These are phyloP conservation scores for Polyommatus icarus DNA, from an alignment of 2,888 invertebrate species.

Conservation along the genomic window DNA sequence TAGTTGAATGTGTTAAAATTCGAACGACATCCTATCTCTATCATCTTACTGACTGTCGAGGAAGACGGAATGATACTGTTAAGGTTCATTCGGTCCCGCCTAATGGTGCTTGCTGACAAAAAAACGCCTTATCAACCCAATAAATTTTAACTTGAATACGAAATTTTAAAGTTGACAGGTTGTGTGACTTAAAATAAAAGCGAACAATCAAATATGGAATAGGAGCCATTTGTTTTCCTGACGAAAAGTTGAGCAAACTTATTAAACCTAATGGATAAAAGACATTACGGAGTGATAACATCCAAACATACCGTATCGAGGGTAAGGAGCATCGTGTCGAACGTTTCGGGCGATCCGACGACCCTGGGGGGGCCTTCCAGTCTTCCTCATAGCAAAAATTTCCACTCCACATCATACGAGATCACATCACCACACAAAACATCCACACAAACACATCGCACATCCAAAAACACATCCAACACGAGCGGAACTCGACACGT, in stretches of 20 bases:
- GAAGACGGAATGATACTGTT: slow-evolving; percentile 3
- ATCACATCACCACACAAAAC: slow-evolving; percentile 17
- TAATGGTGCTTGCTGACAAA: neutral
- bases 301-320: slow-evolving; percentile 16
- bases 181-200: neutral
- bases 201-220: neutral
- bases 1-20: slow-evolving; percentile 20
- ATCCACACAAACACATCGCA: neutral
- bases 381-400: slow-evolving; percentile 21
- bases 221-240: neutral
- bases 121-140: neutral
- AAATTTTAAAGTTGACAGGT: neutral
- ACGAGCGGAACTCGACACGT: slow-evolving; percentile 10
- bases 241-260: neutral
- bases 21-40: slow-evolving; percentile 15
- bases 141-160: neutral
- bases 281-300: neutral
- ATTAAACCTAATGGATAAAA: neutral
- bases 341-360: slow-evolving; percentile 3
- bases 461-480: slow-evolving; percentile 8
- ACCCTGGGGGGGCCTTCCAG: slow-evolving; percentile 18
- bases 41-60: neutral
- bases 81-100: slow-evolving; percentile 11
- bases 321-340: neutral
- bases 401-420: slow-evolving; percentile 15